Percentiles rank a stretch among this genome's conserved stretches.
Conservation (phyloP, 1,140 invertebrate species). For the Aradophagus sp. region DNA sequence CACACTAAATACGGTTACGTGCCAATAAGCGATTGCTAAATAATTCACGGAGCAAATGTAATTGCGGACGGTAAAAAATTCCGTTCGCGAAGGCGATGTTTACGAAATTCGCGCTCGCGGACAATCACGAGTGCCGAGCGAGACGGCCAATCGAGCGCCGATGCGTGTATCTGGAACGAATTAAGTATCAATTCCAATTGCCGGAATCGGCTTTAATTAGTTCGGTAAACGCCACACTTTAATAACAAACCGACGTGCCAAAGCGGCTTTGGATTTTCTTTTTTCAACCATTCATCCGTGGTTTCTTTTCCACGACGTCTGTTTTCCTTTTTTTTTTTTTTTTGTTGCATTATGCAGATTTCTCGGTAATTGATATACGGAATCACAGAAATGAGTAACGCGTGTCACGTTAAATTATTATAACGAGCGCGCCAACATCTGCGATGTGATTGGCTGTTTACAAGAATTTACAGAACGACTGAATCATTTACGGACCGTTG, state of each 20-base stretch:
- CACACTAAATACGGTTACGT: conserved; percentile 56
- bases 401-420: conserved; percentile 9
- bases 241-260: conserved; percentile 17
- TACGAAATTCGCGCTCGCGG: conserved; percentile 34
- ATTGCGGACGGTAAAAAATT: conserved; percentile 30
- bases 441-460: background rate
- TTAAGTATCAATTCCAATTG: conserved; percentile 5
- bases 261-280: conserved; percentile 1
- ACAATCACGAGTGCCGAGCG: conserved; percentile 7
- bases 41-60: conserved; percentile 44
- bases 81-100: conserved; percentile 17
- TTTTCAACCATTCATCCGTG: too few species aligned
- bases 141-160: background rate
- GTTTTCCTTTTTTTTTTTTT: too few species aligned
- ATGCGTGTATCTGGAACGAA: conserved; percentile 18
- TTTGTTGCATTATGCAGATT: conserved; percentile 19
- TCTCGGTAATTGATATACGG: conserved; percentile 12
- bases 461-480: too few species aligned
- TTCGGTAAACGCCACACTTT: conserved; percentile 7
- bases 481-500: too few species aligned
- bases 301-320: too few species aligned
- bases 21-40: conserved; percentile 52
- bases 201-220: conserved; percentile 20
- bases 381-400: conserved; percentile 14
- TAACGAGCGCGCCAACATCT: background rate